Conservation (phyloP, 2,888 invertebrate species). For the Glaucopsyche alexis region DNA sequence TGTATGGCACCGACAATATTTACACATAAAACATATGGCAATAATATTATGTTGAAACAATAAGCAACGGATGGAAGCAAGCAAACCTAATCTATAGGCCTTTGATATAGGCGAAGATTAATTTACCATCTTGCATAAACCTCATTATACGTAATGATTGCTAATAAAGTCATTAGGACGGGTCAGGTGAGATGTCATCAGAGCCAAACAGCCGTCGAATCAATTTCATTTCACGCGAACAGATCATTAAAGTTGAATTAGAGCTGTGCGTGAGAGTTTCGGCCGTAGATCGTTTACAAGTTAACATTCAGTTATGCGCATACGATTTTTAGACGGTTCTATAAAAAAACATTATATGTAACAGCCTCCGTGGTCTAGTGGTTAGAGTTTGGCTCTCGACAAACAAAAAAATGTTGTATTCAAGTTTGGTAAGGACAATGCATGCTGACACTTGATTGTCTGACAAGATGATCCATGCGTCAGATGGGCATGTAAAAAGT, state of each 20-base stretch:
- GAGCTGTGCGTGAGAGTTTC: slow-evolving; percentile 68
- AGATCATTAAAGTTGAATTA: slow-evolving; percentile 75
- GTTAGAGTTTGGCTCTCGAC: too few species aligned
- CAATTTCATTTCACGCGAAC: slow-evolving; percentile 77
- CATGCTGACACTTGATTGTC: too few species aligned
- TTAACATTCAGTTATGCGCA: slow-evolving; percentile 55
- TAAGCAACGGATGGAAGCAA: too few species aligned
- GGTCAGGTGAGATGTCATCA: slow-evolving; percentile 45
- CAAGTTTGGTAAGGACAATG: too few species aligned
- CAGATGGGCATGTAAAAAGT: too few species aligned
- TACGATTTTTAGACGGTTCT: neutral
- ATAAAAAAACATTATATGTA: too few species aligned
- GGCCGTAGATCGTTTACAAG: slow-evolving; percentile 49
- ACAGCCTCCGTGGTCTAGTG: too few species aligned
- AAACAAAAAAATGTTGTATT: too few species aligned
- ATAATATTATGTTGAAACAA: too few species aligned
- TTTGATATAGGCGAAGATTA: neutral
- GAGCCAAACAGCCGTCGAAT: slow-evolving; percentile 70
- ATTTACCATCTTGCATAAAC: neutral
- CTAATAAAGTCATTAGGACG: slow-evolving; percentile 40
- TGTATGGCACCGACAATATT: too few species aligned
- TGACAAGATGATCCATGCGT: too few species aligned
- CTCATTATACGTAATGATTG: slow-evolving; percentile 31
- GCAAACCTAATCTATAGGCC: neutral
- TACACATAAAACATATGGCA: too few species aligned